Evolutionary conservation across 2,113 vertebrate genomes (phyloP), one percentile per base, ranked within the genome.

Genomic region (Atrichornis clamosus): DNA sequence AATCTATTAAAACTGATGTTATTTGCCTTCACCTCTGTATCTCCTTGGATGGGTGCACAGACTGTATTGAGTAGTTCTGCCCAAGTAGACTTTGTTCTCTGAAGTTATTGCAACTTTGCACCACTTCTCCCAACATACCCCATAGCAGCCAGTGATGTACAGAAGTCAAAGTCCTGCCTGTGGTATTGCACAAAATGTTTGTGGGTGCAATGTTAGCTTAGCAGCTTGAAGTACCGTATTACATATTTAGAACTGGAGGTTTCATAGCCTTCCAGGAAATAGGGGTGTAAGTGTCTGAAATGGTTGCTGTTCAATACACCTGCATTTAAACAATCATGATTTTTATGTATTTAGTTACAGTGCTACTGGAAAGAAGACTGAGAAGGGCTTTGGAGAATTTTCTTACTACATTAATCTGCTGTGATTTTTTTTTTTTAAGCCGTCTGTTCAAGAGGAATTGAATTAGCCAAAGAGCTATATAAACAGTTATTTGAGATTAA

Each of bases 151-250:
- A 87, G 89, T 65, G 82, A 91, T 83, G 84, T 80, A 78, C 90
- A 88, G 89, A 77, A 95, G 73, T 93, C 79, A 69, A 95, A 93
- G 93, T 96, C 89, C 63, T 92, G 28, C 80, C 79, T 72, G 86
- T 92, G 87, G 83, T 95, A 78, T 74, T 93, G 89, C 89, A 90
- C 88, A 89, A 90, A 85, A 23, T 21, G 24, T 94, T 93, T 20
- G 22, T 91, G 84, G n/a, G 44, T 84, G 68, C 73, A 75, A 80
- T 64, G 88, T 86, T 80, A 84, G 85, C 76, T 92, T 93, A 90
- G 85, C 76, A 92, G 91, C 84, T 69, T 50, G 27, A 91, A 68
- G 74, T 92, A 70, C 52, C 63, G 28, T 76, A 77, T 55, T 67
- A 56, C 2, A 5, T 70, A 35, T 86, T 67, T 47, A 91, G 85